Base-by-base conservation (phyloP, 2,797 vertebrate species). In the Enteromius radiatus region DNA sequence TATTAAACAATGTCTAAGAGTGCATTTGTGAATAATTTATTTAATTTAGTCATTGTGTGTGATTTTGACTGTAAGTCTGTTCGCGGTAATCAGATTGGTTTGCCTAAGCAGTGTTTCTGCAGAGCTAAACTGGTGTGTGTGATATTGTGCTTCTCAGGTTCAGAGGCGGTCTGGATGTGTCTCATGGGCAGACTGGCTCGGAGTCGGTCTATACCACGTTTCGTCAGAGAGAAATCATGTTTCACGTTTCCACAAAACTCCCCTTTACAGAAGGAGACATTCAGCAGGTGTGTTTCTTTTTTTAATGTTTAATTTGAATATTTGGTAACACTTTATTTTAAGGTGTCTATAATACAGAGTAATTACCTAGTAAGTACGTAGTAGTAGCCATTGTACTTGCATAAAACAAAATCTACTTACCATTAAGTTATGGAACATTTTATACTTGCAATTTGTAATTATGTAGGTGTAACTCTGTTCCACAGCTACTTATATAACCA, bases 181-280 rank as follows among this genome's bases (percentile, higher is more conserved):
- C 96, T 85, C 97, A 99, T 0, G 97, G 97, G 83, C 98, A 99
- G 93, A 99, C 98, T 0, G 98, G 98, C 31, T 91, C 87, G 0
- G 96, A 98, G 86, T 99, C 98, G 0, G 94, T 99, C 90, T 99
- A 96, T 94, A 99, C 98, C 0, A 92, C 94, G 86, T 98, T 98
- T 94, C 96, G 97, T 91, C 96, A 96, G 89, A 94, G 96, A 89
- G 98, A 99, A 93, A 97, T 99, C 85, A 99, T 99, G 98, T 98
- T 99, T 90, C 98, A 99, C 0, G 96, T 99, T 84, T 99, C 98
- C 43, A 99, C 98, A 63, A 99, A 98, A 92, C 96, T 99, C 85
- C 98, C 98, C 3, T 99, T 97, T 88, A 99, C 97, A 0, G 98
- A 99, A 85, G 98, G 98, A 78, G 98, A 99, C 19, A 85, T 95